Evolutionary conservation across 2,113 vertebrate species (phyloP), one percentile per base, ranked within the genome.

Genomic region (Pseudopipra pipra): DNA sequence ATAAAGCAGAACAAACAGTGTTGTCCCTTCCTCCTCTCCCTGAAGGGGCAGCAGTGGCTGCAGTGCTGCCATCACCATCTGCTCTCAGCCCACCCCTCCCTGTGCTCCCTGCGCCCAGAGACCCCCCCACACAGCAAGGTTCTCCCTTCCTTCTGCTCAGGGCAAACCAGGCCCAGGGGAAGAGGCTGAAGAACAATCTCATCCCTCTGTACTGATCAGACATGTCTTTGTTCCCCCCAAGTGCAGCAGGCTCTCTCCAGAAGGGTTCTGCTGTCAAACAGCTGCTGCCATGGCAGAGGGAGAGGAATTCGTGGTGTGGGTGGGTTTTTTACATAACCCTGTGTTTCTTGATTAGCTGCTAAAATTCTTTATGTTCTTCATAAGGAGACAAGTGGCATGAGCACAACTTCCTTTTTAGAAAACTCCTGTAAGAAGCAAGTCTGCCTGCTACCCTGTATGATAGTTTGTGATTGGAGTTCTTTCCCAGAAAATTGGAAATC

Each of bases 1-100:
- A 95, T 92, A 87, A 91, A 68, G 76, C 35, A 88, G 76, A 87
- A 89, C 56, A 91, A 95, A 95, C 80, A 91, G 35, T 10, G 33
- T 8, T 92, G 68, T 89, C 65, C 63, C 84, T 90, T 83, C 80
- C 47, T 88, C 77, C 72, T 90, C 23, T 58, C 23, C n/a, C 30
- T 28, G 39, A 74, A 67, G 2, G 28, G 55, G 25, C 80, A 81
- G 52, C 39, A 72, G 52, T 10, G 39, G 35, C 62, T 18, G 2
- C 46, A 65, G 9, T 0, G 5, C 41, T 72, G 22, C 8, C 4
- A 68, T 52, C 67, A 47, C 39, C 62, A 25, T 55, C 63, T 85
- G 43, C 41, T 24, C 59, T 63, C 11, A 12, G 62, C 52, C 76
- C 37, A 37, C 47, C 51, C 51, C 75, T 58, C n/a, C 9, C 28